phyloP scores from a whole-genome alignment of 92 coral and sea anemone species.

The Hydrozoanthus gracilis region DNA sequence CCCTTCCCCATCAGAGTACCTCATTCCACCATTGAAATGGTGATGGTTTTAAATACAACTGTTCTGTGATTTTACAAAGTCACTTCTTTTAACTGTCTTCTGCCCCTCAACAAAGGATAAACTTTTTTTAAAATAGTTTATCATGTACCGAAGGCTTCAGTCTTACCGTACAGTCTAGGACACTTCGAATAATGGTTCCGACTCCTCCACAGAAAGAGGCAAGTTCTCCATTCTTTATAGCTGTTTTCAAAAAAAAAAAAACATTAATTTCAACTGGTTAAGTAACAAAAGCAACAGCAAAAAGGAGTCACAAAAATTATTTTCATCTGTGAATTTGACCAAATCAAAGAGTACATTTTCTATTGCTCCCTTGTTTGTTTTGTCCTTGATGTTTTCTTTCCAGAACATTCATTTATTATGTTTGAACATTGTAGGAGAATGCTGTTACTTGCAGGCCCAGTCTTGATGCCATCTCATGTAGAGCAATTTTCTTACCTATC shows the following conservation, averaged over 20 bases:
- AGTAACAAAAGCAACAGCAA: background rate
- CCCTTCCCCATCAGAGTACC: no score
- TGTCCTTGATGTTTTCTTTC: no score
- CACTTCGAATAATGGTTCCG: slow-evolving; percentile 83
- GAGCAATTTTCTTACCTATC: no score
- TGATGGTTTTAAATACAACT: no score
- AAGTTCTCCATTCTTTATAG: slow-evolving; percentile 80
- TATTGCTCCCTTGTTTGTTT: no score
- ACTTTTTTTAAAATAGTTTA: no score
- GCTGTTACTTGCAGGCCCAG: no score
- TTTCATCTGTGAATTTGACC: background rate
- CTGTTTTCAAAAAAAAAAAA: slow-evolving; percentile 46
- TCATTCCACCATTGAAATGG: no score
- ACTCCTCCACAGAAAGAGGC: slow-evolving; percentile 96
- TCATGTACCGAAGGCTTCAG: background rate
- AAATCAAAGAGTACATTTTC: no score
- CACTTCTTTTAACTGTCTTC: background rate
- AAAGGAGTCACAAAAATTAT: background rate
- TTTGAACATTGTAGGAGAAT: no score
- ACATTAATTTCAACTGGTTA: background rate
- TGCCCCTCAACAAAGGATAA: background rate
- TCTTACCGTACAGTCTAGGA: slow-evolving; percentile 77
- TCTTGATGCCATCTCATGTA: no score
- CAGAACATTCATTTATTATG: no score
- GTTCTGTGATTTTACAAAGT: background rate